Evolutionary conservation across 2,113 vertebrate genomes (phyloP).

Genomic region (Proteles cristata): DNA sequence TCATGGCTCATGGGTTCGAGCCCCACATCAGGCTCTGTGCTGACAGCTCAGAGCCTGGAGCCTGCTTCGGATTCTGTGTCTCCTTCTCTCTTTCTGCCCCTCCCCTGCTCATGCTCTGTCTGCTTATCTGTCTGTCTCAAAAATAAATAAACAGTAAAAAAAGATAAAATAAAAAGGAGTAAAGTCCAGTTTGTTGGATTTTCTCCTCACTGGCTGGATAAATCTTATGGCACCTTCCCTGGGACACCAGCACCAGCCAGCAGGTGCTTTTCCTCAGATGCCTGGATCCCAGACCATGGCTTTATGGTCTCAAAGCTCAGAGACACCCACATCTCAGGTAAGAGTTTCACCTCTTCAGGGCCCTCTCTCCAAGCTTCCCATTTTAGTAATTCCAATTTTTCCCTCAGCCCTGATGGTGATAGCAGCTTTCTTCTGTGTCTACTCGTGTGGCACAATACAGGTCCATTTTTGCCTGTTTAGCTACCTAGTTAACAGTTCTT

Average conservation of each 20-base stretch:
- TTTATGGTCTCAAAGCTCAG: neutral
- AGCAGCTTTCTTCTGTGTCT: neutral
- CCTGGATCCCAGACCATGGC: neutral
- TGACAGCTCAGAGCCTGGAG: too few relatives aligned
- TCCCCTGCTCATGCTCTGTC: too few relatives aligned
- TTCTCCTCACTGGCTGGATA: neutral
- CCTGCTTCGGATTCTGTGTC: too few relatives aligned
- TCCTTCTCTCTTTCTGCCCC: too few relatives aligned
- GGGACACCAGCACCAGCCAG: neutral
- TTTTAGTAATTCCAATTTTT: neutral
- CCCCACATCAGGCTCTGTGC: too few relatives aligned
- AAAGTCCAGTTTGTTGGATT: too few relatives aligned
- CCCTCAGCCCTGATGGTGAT: too few relatives aligned
- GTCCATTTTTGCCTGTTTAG: neutral
- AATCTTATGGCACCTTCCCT: neutral
- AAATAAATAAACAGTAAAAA: too few relatives aligned
- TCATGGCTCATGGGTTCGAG: too few relatives aligned
- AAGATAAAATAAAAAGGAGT: neutral
- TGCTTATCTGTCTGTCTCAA: too few relatives aligned
- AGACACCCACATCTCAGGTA: neutral
- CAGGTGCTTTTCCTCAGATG: neutral
- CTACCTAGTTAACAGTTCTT: neutral
- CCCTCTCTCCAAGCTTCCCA: neutral
- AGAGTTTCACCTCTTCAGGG: neutral
- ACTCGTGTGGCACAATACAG: accelerated